Percentiles rank a stretch among this genome's conserved stretches.
Evolutionary conservation across 1,140 invertebrate genomes (phyloP).

Genomic region (Drosophila triauraria): DNA sequence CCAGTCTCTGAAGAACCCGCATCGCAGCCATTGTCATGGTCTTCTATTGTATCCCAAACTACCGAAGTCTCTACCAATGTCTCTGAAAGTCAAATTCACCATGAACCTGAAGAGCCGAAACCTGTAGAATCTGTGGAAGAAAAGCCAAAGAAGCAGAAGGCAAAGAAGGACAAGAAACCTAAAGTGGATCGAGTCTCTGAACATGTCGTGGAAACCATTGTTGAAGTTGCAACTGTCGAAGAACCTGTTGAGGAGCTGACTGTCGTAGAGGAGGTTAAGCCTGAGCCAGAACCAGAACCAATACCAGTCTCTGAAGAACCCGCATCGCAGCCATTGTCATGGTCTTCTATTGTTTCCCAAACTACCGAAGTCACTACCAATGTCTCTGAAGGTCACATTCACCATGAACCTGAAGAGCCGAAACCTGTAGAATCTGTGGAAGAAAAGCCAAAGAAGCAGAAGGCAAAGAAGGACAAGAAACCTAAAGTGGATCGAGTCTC

Average conservation of each 20-base stretch:
- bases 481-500: neutral
- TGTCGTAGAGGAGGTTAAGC: neutral
- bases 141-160: slow-evolving; percentile 32
- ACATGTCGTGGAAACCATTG: neutral
- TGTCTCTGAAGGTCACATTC: neutral
- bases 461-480: slow-evolving; percentile 31
- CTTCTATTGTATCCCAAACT: slow-evolving; percentile 25
- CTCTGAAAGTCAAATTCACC: no score
- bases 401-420: neutral
- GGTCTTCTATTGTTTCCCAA: slow-evolving; percentile 33
- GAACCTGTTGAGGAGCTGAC: neutral
- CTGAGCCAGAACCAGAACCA: neutral
- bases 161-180: slow-evolving; percentile 29
- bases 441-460: slow-evolving; percentile 42
- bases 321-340: neutral
- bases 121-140: slow-evolving; percentile 3
- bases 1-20: neutral
- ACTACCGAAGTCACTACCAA: slow-evolving; percentile 1
- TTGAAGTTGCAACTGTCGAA: neutral
- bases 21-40: slow-evolving; percentile 3
- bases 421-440: neutral
- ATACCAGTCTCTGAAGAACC: neutral
- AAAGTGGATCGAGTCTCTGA: neutral
- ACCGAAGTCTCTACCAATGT: slow-evolving; percentile 2
- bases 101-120: neutral